Conservation (phyloP, 2,113 vertebrate species). For the Brienomyrus longianalis region DNA sequence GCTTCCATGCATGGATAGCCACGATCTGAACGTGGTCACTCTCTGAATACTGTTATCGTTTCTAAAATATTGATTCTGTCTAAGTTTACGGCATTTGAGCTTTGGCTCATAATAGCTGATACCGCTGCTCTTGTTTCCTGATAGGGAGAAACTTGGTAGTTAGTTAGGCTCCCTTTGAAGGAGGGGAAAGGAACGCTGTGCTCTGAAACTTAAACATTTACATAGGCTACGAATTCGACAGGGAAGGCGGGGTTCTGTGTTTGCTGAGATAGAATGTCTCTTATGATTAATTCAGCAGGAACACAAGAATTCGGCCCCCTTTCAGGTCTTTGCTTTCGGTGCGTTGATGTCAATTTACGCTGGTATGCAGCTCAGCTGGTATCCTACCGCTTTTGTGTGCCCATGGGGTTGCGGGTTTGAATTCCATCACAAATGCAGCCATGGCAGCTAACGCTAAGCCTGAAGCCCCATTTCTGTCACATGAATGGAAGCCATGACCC, state of each 20-base stretch:
- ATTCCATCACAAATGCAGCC: not conserved
- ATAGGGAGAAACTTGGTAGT: not conserved
- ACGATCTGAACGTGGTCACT: not conserved
- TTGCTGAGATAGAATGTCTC: not conserved
- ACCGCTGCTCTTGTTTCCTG: not conserved
- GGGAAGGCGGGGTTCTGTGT: not conserved
- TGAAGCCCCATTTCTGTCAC: not conserved
- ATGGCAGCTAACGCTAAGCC: not conserved
- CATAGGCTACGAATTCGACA: not conserved
- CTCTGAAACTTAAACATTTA: slow-evolving; percentile 5
- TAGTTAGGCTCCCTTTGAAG: not conserved
- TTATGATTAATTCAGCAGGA: slow-evolving; percentile 2
- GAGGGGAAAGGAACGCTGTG: not conserved
- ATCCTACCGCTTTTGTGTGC: not conserved
- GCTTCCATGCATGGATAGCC: not conserved
- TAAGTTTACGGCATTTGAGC: not conserved
- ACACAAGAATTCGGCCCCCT: not conserved
- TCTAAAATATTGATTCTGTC: slow-evolving; percentile 5
- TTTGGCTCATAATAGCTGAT: not conserved
- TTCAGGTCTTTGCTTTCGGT: not conserved
- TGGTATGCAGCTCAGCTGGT: not conserved
- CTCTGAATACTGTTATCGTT: not conserved
- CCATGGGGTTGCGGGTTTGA: not conserved
- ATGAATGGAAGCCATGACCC: not conserved
- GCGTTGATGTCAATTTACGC: not conserved